Base-by-base conservation (phyloP, 2,797 vertebrate genomes). In the Siniperca obscura region DNA sequence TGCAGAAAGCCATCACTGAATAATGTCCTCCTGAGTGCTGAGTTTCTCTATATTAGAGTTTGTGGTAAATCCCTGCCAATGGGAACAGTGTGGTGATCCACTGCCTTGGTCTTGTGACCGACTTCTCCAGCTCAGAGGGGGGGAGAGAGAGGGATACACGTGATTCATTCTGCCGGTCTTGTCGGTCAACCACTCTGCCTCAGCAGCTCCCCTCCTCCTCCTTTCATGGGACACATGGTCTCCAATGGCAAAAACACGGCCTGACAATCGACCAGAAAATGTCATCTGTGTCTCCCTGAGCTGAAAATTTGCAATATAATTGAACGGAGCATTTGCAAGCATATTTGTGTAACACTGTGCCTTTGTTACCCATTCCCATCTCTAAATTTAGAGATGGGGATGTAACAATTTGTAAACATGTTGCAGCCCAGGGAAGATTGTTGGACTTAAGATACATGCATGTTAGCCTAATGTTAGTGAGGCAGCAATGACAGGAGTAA, bases 101-200 rank as follows among this genome's bases (percentile, higher is more conserved):
- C 69, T 80, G 78, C 84, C 68, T 53, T 79, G 78, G 92, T 95
- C 93, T 94, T 92, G 88, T 94, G 92, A 95, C 91, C 30, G 27
- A 93, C 78, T 91, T 88, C 80, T 89, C 73, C 57, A 71, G 78
- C 87, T 92, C 85, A 78, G n/a, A 65, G 38, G 5, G 55, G 19
- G 38, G n/a, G 11, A n/a, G 44, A 3, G 4, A 21, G 46, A 16
- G 34, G 13, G 70, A 16, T 19, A 87, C 88, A 90, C 10, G 64
- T 87, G 92, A 92, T 90, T 73, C 36, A 82, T 81, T 85, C 72
- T 81, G 70, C 72, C 52, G 46, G 42, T 14, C 87, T 88, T 92
- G 87, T 83, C 48, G 64, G 88, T 88, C 87, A 87, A 82, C 78
- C 83, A 78, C 87, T 86, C 81, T 76, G 73, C 87, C 61, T 86